Percentiles rank a stretch among this genome's conserved stretches.
Conservation (phyloP, 2,888 invertebrate genomes). For the Tenthredo amoena region DNA sequence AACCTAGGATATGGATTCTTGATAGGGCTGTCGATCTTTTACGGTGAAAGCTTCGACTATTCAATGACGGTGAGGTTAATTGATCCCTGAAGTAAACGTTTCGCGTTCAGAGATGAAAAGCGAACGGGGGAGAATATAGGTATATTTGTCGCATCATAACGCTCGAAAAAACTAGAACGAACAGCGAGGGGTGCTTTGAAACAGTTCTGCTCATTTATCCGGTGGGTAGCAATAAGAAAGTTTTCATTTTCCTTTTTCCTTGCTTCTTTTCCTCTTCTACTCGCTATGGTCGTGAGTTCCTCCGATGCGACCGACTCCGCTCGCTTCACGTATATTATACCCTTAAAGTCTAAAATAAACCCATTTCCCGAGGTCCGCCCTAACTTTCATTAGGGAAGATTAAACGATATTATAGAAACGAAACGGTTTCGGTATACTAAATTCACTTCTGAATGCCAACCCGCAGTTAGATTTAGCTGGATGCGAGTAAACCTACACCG, state of each 20-base stretch:
- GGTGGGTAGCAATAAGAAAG: background rate
- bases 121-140: background rate
- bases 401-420: slow-evolving; percentile 33
- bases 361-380: slow-evolving; percentile 10
- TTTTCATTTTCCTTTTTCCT: background rate
- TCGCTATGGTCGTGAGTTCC: background rate
- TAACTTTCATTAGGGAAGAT: slow-evolving; percentile 32
- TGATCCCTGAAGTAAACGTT: background rate
- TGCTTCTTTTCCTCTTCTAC: background rate
- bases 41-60: background rate
- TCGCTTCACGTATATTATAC: background rate
- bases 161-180: slow-evolving; percentile 7
- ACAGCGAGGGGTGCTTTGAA: slow-evolving; percentile 18
- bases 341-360: slow-evolving; percentile 25
- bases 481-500: slow-evolving; percentile 1
- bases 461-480: background rate
- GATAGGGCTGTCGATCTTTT: background rate
- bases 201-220: slow-evolving; percentile 19
- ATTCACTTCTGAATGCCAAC: slow-evolving; percentile 37
- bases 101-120: background rate
- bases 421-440: slow-evolving; percentile 29
- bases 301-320: slow-evolving; percentile 1
- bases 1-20: background rate
- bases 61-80: background rate
- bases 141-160: slow-evolving; percentile 9